Conservation (phyloP, 2,113 vertebrate genomes). For the Thalassarche chlororhynchos region DNA sequence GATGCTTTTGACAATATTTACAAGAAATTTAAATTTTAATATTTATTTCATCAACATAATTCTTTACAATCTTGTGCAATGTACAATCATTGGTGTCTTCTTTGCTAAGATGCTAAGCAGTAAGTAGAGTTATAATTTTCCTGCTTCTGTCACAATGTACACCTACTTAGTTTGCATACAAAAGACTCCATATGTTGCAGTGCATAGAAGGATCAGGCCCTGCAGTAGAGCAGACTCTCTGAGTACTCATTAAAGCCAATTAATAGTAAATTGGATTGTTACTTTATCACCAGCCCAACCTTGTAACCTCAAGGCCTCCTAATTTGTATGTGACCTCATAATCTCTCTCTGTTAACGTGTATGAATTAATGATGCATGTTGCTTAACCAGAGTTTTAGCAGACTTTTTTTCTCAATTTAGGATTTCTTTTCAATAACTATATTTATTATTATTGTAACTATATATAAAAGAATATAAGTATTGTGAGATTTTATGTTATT, state of each 20-base stretch:
- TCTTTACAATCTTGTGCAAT: not conserved
- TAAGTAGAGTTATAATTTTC: not conserved
- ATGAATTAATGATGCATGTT: constrained; percentile 10
- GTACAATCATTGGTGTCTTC: not conserved
- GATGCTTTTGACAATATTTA: not conserved
- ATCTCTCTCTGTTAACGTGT: not conserved
- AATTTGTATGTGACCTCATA: constrained; percentile 12
- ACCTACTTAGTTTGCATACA: not conserved
- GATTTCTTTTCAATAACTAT: not conserved
- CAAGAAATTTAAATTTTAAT: not conserved
- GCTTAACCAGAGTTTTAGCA: not conserved
- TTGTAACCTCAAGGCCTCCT: constrained; percentile 12
- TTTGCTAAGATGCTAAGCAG: not conserved
- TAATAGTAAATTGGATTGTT: not conserved
- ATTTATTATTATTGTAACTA: not conserved
- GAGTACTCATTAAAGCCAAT: not conserved
- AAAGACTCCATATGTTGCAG: not conserved
- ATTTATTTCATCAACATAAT: not conserved
- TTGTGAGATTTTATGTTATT: not conserved
- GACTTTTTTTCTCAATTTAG: not conserved
- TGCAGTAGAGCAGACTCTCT: not conserved
- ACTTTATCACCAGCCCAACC: not conserved
- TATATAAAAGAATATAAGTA: not conserved
- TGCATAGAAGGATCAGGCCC: not conserved
- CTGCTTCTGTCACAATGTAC: not conserved